phyloP scores from a whole-genome alignment of 2,888 invertebrate species.

The Hoplodrina blanda region DNA sequence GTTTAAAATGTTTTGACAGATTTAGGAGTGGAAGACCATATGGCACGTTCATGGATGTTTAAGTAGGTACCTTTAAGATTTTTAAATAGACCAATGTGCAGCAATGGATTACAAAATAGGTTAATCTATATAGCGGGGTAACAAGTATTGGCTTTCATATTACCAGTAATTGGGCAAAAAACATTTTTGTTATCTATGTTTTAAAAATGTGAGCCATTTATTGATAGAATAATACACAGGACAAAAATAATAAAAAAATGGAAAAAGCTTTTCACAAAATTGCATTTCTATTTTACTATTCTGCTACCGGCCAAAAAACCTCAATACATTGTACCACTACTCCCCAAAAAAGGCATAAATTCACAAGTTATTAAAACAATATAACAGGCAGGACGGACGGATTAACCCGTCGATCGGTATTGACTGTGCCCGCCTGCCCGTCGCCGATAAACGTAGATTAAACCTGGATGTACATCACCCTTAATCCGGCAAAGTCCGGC shows the following conservation, averaged over 20 bases:
- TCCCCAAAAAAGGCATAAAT: conserved; percentile 60
- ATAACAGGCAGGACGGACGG: conserved; percentile 74
- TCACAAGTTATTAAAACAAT: conserved; percentile 70
- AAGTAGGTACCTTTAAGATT: neutral
- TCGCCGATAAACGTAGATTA: conserved; percentile 87
- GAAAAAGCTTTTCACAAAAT: neutral
- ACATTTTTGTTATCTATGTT: too few relatives aligned
- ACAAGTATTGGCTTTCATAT: too few relatives aligned
- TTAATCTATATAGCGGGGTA: neutral
- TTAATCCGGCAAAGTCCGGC: conserved; percentile 73
- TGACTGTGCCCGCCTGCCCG: conserved; percentile 79
- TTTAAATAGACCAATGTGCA: neutral
- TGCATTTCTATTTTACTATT: neutral
- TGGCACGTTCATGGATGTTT: neutral
- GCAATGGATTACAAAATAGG: neutral
- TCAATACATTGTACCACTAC: conserved; percentile 11
- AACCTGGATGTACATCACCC: conserved; percentile 80
- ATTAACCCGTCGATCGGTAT: conserved; percentile 84
- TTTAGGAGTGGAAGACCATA: neutral
- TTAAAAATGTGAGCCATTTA: too few relatives aligned
- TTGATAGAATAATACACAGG: too few relatives aligned
- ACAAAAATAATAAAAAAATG: neutral
- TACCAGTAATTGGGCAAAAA: too few relatives aligned
- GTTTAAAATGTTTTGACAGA: conserved; percentile 35
- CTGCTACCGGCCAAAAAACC: neutral